Evolutionary conservation across 92 coral and sea anemone species (phyloP).

Genomic region (Porites lobata): DNA sequence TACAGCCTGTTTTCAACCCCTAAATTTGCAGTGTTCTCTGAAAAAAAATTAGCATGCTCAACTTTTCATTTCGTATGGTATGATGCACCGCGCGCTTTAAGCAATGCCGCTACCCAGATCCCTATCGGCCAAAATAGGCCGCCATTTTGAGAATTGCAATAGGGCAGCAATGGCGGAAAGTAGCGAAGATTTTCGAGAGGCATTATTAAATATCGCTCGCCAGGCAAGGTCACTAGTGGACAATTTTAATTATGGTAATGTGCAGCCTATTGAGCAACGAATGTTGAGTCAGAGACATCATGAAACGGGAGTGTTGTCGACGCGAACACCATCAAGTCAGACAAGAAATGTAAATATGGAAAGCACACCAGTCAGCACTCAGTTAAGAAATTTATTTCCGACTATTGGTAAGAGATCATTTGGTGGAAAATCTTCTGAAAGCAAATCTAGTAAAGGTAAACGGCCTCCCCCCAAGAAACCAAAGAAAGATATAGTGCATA

Average conservation of each 20-base stretch:
- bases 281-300: slow-evolving; percentile 35
- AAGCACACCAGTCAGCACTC: slow-evolving; percentile 46
- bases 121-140: no score
- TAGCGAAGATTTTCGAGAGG: slow-evolving; percentile 42
- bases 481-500: slow-evolving; percentile 52
- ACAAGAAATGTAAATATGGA: slow-evolving; percentile 9
- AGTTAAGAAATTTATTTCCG: slow-evolving; percentile 64
- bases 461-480: slow-evolving; percentile 56
- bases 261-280: slow-evolving; percentile 54
- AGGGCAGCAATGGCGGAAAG: background rate
- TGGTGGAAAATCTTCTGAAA: slow-evolving; percentile 21
- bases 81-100: no score
- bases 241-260: slow-evolving; percentile 40
- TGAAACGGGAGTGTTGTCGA: slow-evolving; percentile 18
- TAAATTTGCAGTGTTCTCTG: no score
- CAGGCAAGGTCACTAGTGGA: slow-evolving; percentile 57
- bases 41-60: no score
- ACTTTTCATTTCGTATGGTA: no score
- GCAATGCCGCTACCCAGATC: no score
- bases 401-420: slow-evolving; percentile 54
- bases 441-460: slow-evolving; percentile 44
- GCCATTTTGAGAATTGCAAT: no score
- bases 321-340: slow-evolving; percentile 33
- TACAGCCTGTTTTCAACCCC: no score
- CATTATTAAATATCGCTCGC: slow-evolving; percentile 67